Conservation (phyloP, 1,140 invertebrate species). For the Drosophila equinoxialis region DNA sequence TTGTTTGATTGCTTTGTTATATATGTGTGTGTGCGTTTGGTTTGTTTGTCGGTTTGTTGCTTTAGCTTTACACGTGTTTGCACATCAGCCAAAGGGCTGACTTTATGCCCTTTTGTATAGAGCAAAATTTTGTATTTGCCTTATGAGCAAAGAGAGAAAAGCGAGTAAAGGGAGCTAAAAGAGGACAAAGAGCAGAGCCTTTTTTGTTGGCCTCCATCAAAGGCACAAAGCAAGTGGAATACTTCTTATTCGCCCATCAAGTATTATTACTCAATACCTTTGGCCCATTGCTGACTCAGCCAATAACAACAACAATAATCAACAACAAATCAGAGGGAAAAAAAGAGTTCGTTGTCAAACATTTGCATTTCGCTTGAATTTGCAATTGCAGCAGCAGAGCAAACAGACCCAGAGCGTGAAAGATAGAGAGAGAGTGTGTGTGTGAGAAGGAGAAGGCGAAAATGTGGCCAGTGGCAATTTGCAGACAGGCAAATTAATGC, state of each 20-base stretch:
- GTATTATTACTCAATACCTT: slow-evolving; percentile 53
- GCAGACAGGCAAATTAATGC: slow-evolving; percentile 77
- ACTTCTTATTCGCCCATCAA: slow-evolving; percentile 6
- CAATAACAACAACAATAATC: slow-evolving; percentile 25
- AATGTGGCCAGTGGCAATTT: slow-evolving; percentile 72
- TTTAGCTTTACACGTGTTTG: slow-evolving; percentile 72
- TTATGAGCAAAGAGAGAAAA: slow-evolving; percentile 27
- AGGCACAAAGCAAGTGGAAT: slow-evolving; percentile 69
- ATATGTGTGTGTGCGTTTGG: slow-evolving; percentile 7
- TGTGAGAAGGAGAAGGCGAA: slow-evolving; percentile 14
- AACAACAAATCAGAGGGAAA: slow-evolving; percentile 42
- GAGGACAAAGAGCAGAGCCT: slow-evolving; percentile 20
- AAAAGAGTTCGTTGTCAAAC: slow-evolving; percentile 73
- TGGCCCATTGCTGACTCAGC: slow-evolving; percentile 56
- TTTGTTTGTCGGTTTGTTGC: slow-evolving; percentile 47
- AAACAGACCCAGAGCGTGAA: slow-evolving; percentile 8
- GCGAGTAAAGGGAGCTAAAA: neutral
- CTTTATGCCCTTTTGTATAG: slow-evolving; percentile 52
- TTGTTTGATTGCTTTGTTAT: slow-evolving; percentile 52
- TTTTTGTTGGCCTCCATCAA: slow-evolving; percentile 30
- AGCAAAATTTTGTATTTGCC: slow-evolving; percentile 65
- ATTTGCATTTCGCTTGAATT: slow-evolving; percentile 81
- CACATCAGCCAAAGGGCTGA: slow-evolving; percentile 44
- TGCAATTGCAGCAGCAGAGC: slow-evolving; percentile 63
- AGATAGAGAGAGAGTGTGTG: slow-evolving; percentile 2